Percentiles rank a stretch among this genome's conserved stretches.
phyloP scores from a whole-genome alignment of 2,888 invertebrate genomes.

The Caenorhabditis sulstoni region DNA sequence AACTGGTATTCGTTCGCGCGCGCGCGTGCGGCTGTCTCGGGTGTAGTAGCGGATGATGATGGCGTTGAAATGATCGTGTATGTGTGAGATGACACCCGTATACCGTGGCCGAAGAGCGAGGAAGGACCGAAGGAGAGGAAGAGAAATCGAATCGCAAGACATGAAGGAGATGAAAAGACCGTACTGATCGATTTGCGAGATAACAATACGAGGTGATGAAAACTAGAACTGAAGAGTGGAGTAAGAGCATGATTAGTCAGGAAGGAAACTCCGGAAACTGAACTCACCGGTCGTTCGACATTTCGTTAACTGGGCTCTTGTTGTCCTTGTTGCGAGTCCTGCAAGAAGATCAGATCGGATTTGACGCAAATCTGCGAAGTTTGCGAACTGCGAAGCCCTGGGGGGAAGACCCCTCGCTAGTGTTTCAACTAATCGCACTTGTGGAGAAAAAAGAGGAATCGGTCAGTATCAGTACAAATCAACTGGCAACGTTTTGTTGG shows the following conservation, averaged over 20 bases:
- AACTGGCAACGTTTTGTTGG: conserved; percentile 1
- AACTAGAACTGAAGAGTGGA: not conserved
- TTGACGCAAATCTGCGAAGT: too few species aligned
- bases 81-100: too few species aligned
- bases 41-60: not conserved
- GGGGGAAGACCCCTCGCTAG: too few species aligned
- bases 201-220: conserved; percentile 10
- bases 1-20: conserved; percentile 15
- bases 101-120: too few species aligned
- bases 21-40: not conserved
- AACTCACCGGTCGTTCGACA: conserved; percentile 54
- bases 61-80: not conserved
- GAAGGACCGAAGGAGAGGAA: not conserved
- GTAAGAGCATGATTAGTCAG: not conserved
- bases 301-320: conserved; percentile 49
- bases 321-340: conserved; percentile 53
- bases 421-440: too few species aligned
- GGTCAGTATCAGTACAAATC: conserved; percentile 7
- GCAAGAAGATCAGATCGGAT: conserved; percentile 1
- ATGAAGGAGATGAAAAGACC: conserved; percentile 12
- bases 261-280: not conserved
- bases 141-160: not conserved
- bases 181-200: conserved; percentile 32
- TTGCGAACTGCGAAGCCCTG: too few species aligned
- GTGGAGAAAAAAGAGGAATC: too few species aligned